Conservation (phyloP, 2,888 invertebrate species). For the Margaritifera margaritifera region DNA sequence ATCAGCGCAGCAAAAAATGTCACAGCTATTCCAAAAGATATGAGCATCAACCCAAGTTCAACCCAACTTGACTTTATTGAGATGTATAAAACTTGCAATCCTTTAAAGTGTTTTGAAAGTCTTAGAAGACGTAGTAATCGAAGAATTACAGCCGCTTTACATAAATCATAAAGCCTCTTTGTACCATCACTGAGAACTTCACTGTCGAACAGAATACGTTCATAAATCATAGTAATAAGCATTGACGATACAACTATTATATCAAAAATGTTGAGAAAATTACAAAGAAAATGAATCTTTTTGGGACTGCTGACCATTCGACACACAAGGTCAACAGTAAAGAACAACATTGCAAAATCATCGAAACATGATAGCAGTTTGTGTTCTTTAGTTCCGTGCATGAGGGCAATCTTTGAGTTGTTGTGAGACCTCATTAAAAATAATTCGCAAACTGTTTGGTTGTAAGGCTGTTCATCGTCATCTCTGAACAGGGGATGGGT, state of each 20-base stretch:
- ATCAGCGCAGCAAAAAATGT: constrained; percentile 61
- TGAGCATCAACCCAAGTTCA: constrained; percentile 55
- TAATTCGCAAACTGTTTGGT: constrained; percentile 4
- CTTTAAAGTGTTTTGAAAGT: constrained; percentile 35
- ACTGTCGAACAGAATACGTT: too few species aligned
- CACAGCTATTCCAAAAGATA: constrained; percentile 56
- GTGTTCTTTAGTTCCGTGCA: constrained; percentile 23
- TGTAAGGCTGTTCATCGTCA: background rate
- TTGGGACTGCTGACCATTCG: constrained; percentile 48
- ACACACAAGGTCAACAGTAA: constrained; percentile 57
- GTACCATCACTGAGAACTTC: background rate
- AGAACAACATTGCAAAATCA: constrained; percentile 51
- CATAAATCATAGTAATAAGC: constrained; percentile 16
- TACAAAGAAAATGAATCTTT: constrained; percentile 37
- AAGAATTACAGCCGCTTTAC: constrained; percentile 23
- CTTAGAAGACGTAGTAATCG: constrained; percentile 36
- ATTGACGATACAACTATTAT: constrained; percentile 33
- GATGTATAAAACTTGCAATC: constrained; percentile 56
- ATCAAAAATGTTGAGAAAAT: constrained; percentile 39
- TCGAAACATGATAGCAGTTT: constrained; percentile 49
- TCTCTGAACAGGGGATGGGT: constrained; percentile 33
- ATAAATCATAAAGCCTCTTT: constrained; percentile 21
- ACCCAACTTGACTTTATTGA: constrained; percentile 54
- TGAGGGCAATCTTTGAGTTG: constrained; percentile 15
- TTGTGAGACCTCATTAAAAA: too few species aligned